Conservation (phyloP, 1,140 invertebrate species). For the Heliconius hermathena region DNA sequence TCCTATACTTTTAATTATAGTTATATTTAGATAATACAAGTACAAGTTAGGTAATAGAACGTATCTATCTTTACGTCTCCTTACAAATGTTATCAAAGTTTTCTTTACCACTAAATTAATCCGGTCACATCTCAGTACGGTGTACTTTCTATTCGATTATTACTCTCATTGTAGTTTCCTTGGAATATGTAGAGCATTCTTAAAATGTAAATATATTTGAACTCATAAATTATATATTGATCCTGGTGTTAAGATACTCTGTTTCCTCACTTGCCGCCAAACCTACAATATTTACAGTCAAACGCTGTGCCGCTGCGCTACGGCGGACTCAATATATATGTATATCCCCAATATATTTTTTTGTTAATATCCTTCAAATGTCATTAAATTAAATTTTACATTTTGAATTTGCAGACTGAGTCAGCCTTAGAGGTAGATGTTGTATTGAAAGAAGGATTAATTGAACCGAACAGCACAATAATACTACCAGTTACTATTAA, state of each 20-base stretch:
- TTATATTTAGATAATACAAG: background rate
- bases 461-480: constrained; percentile 61
- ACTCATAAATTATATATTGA: background rate
- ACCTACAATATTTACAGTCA: too few relatives aligned
- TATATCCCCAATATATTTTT: too few relatives aligned
- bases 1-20: background rate
- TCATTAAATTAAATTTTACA: background rate
- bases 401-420: constrained; percentile 48
- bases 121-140: too few relatives aligned
- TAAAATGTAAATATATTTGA: background rate
- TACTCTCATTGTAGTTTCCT: too few relatives aligned
- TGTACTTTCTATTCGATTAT: too few relatives aligned
- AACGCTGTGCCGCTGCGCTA: too few relatives aligned
- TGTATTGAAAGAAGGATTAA: constrained; percentile 61
- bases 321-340: background rate
- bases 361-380: background rate
- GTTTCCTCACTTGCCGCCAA: too few relatives aligned
- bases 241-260: too few relatives aligned
- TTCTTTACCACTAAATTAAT: too few relatives aligned
- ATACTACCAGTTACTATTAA: constrained; percentile 57
- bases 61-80: too few relatives aligned
- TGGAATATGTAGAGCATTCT: background rate
- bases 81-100: too few relatives aligned
- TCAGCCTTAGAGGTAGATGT: constrained; percentile 59
- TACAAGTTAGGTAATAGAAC: background rate